Evolutionary conservation across 2,888 invertebrate species (phyloP).

Genomic region (Nebria salina): DNA sequence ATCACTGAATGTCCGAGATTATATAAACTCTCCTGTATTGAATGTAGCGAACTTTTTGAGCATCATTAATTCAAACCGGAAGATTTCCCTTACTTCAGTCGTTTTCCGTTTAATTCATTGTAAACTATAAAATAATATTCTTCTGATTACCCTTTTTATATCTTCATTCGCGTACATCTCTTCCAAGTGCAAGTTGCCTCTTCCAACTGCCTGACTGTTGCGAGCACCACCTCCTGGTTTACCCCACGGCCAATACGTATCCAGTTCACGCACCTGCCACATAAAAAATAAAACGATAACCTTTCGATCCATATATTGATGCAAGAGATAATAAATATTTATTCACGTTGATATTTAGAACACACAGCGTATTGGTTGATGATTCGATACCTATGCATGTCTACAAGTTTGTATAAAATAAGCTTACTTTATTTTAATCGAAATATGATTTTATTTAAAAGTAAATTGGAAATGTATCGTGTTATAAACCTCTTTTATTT

Average conservation of each 20-base stretch:
- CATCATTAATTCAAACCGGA: too few relatives aligned
- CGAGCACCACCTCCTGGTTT: slow-evolving; percentile 80
- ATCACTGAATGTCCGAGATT: too few relatives aligned
- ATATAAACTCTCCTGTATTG: too few relatives aligned
- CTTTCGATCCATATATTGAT: too few relatives aligned
- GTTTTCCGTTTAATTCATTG: too few relatives aligned
- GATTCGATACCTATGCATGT: background rate
- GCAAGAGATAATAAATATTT: too few relatives aligned
- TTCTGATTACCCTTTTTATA: slow-evolving; percentile 61
- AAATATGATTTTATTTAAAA: background rate
- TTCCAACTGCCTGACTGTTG: slow-evolving; percentile 67
- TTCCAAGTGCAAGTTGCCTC: slow-evolving; percentile 73
- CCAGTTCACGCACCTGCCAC: slow-evolving; percentile 70
- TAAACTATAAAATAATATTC: background rate
- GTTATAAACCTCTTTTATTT: background rate
- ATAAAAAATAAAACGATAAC: background rate
- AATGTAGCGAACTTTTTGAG: too few relatives aligned
- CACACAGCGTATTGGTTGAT: background rate
- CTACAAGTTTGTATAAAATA: background rate
- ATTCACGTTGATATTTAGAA: too few relatives aligned
- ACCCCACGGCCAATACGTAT: slow-evolving; percentile 83
- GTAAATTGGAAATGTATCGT: background rate
- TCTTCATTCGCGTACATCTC: slow-evolving; percentile 72
- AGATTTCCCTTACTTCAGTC: too few relatives aligned
- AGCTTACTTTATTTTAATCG: background rate